Base-by-base conservation (phyloP, 1,140 invertebrate species). In the Arctopsyche grandis region DNA sequence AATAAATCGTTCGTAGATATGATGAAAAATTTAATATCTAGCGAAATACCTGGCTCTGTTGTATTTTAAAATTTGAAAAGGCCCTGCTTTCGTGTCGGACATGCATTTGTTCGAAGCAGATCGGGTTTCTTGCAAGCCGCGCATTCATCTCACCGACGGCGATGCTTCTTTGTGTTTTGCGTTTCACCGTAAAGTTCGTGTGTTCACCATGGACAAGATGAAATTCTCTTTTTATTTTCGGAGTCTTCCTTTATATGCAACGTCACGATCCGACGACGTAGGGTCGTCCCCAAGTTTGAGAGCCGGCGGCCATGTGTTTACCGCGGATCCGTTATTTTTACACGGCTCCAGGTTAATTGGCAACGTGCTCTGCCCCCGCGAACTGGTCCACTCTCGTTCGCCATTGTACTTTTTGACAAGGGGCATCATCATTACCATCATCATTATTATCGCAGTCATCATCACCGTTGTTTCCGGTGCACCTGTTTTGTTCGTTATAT, bases 131-230 rank as follows among this genome's bases (percentile, higher is more conserved):
- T 9, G 14, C 16, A 5, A 1, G 58, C 5, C 21, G 21, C 48
- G 21, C 63, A 66, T 66, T 66, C 63, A 66, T 66, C 63, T 66
- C 24, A 24, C 63, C 63, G 63, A n/a, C n/a, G n/a, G n/a, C n/a
- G n/a, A 26, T 22, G 10, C 5, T 66, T 22, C 63, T 66, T 66
- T 66, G 44, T 71, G 29, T 46, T 24, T 71, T 16, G 10, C 12
- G 38, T 38, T 46, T 46, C 21, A 24, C 44, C 9, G 69, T 71
- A 48, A 44, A 21, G 24, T 66, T 56, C 19, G 52, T 26, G 66
- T 69, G 24, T 29, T 69, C 66, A 12, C 14, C 10, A 1, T n/a
- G 3, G 52, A 56, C 52, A 56, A 56, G 52, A 56, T 7, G 1
- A 38, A 38, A 38, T 21, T 60, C 4, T 66, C 24, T 60, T 21